Conservation (phyloP, 2,113 vertebrate species). For the Orthonyx spaldingii region DNA sequence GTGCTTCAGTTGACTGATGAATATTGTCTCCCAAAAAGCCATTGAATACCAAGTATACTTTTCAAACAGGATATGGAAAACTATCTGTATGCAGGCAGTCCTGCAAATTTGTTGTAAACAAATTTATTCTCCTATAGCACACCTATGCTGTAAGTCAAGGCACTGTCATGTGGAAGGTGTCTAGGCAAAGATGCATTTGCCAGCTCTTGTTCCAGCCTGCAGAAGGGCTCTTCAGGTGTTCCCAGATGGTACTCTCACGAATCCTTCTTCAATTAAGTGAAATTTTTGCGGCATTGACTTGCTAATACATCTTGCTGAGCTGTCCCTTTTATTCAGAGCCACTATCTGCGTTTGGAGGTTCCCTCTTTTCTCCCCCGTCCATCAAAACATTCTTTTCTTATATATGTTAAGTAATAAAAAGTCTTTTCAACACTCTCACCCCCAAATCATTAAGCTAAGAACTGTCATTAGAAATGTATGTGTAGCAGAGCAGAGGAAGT, state of each 20-base stretch:
- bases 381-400: neutral
- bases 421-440: neutral
- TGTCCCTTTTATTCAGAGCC: neutral
- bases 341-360: neutral
- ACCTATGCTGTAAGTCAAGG: neutral
- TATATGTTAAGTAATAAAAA: neutral
- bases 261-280: slow-evolving; percentile 38
- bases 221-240: slow-evolving; percentile 24
- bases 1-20: slow-evolving; percentile 12
- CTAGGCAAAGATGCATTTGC: neutral
- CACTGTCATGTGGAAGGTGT: neutral
- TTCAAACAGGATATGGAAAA: slow-evolving; percentile 19
- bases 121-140: neutral
- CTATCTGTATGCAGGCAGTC: slow-evolving; percentile 7
- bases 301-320: neutral
- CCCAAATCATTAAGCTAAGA: neutral
- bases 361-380: neutral
- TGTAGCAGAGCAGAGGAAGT: neutral
- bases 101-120: slow-evolving; percentile 24
- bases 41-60: slow-evolving; percentile 17
- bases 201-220: neutral
- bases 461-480: neutral
- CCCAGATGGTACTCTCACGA: neutral
- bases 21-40: slow-evolving; percentile 19
- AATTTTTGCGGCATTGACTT: neutral